phyloP scores from a whole-genome alignment of 2,888 invertebrate species.

The Eupsilia transversa region DNA sequence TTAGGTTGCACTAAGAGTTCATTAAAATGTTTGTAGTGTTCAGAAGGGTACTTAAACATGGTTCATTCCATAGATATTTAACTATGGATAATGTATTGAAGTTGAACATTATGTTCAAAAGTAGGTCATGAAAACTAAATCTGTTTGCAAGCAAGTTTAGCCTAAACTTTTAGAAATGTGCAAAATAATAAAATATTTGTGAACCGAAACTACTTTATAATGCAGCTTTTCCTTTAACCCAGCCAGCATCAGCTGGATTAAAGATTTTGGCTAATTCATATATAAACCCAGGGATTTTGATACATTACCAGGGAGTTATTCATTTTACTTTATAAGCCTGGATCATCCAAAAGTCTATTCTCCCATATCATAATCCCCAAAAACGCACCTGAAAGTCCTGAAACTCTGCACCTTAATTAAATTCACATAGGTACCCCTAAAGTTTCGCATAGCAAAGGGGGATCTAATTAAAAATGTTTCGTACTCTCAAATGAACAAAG shows the following conservation, averaged over 20 bases:
- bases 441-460: conserved; percentile 37
- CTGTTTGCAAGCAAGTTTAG: not conserved
- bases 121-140: not conserved
- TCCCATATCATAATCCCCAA: conserved; percentile 6
- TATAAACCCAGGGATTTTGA: not conserved
- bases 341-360: conserved; percentile 3
- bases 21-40: conserved; percentile 27
- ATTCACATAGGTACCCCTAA: conserved; percentile 41
- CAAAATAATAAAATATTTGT: not conserved
- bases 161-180: too few species aligned
- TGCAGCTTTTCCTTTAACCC: not conserved
- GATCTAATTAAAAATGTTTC: conserved; percentile 64
- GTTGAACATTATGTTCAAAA: not conserved
- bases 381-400: conserved; percentile 39
- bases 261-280: not conserved
- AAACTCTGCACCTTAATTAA: conserved; percentile 43
- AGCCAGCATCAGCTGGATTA: not conserved
- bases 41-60: not conserved
- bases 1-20: conserved; percentile 15
- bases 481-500: conserved; percentile 66
- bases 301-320: not conserved
- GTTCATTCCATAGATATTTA: not conserved
- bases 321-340: not conserved
- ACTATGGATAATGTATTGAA: not conserved
- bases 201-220: not conserved